Conservation (phyloP, 2,888 invertebrate genomes). For the Aphidoletes aphidimyza region DNA sequence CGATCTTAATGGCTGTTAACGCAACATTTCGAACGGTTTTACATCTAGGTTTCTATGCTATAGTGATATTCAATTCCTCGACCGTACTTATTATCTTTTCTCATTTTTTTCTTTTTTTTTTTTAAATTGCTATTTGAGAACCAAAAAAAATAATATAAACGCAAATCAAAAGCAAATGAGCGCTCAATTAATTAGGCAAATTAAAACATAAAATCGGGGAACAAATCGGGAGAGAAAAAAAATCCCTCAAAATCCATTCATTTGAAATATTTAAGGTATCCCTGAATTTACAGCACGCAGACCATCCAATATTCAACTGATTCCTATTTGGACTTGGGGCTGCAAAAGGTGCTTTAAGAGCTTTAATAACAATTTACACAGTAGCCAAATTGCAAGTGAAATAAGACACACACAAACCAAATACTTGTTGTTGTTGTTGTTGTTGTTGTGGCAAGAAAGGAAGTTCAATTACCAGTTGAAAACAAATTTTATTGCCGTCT, state of each 20-base stretch:
- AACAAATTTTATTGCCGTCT: slow-evolving; percentile 37
- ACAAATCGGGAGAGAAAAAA: neutral
- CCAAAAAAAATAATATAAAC: no score
- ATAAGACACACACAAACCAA: neutral
- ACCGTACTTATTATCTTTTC: no score
- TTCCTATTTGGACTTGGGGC: neutral
- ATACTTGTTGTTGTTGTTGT: no score
- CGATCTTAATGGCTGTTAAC: neutral
- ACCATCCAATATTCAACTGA: no score
- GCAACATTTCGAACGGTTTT: neutral
- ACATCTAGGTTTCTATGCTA: no score
- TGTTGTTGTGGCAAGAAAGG: neutral
- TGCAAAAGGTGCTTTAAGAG: neutral
- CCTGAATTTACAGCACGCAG: neutral
- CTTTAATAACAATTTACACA: neutral
- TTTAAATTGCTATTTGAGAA: slow-evolving; percentile 14
- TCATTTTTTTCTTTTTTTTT: neutral
- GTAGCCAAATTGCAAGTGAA: neutral
- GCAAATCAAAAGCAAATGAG: slow-evolving; percentile 14
- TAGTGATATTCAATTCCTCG: neutral
- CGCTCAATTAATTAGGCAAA: slow-evolving; percentile 19
- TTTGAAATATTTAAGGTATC: slow-evolving; percentile 8
- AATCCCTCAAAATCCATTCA: neutral
- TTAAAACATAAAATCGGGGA: slow-evolving; percentile 34
- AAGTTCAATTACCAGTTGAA: slow-evolving; percentile 28